Evolutionary conservation across 2,113 vertebrate species (phyloP), one percentile per base, ranked within the genome.

Genomic region (Oreochromis spilurus): DNA sequence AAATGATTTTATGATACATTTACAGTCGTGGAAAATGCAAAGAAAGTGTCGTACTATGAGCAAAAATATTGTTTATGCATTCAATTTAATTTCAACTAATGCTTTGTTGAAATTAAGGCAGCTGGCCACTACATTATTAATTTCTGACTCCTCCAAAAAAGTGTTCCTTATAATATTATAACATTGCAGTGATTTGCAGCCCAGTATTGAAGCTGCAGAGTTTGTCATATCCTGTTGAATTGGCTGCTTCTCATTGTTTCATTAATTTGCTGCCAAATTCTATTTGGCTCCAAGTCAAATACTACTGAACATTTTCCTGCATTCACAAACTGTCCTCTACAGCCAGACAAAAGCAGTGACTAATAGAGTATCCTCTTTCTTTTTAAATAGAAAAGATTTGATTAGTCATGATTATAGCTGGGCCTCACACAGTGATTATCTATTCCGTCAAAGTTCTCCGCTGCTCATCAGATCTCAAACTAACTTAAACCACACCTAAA

Each of bases 211-310:
- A 81, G 38, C 43, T 8, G 48, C 8, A 1, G 60, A 81, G 21
- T 50, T 29, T 52, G 26, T 19, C 34, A 50, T 72, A 54, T 78
- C 53, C 72, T 72, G 57, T 75, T 65, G 34, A 72, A 81, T 13
- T 62, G 80, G 36, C 83, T 58, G 34, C 16, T 43, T 78, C 16
- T 84, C 34, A 19, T 78, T 80, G 40, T n/a, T 16, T 31, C 52
- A 48, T 40, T 82, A 81, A 82, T 84, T 91, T 80, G 29, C 85
- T 84, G 88, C 84, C 87, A 90, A 84, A 82, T 58, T 72, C 24
- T 26, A 4, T 31, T 83, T 87, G 82, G 79, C 87, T 77, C 7
- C 6, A 26, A 79, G 48, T 86, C 87, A 86, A 24, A 48, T 34
- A 52, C 84, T 48, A 58, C 53, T 58, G 21, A 80, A 75, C 19